These are phyloP conservation scores for Druceiella hillmani DNA, from an alignment of 2,888 invertebrate species.

Conservation along the genomic window DNA sequence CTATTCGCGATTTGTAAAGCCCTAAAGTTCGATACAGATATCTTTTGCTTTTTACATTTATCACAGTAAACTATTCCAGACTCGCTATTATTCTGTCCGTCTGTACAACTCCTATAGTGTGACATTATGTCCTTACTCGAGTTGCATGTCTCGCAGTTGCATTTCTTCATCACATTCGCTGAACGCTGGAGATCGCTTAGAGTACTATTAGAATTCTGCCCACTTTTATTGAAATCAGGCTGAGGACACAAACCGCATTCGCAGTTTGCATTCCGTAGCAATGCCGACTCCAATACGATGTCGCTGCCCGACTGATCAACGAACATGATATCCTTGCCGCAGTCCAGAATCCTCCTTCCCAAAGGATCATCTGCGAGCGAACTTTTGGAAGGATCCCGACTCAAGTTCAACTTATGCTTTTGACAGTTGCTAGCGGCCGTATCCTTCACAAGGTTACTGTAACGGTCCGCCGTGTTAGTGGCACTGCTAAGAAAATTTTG, in stretches of 20 bases:
- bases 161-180: conserved; percentile 10
- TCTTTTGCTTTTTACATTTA: conserved; percentile 46
- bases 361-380: conserved; percentile 40
- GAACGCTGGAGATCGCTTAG: conserved; percentile 45
- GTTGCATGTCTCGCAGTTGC: conserved; percentile 40
- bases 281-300: conserved; percentile 31
- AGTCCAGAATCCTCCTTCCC: conserved; percentile 37
- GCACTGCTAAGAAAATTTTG: conserved; percentile 47
- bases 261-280: conserved; percentile 37
- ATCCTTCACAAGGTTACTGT: conserved; percentile 33
- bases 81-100: conserved; percentile 32
- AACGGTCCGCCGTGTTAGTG: conserved; percentile 34
- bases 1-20: conserved; percentile 46
- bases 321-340: conserved; percentile 40
- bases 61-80: conserved; percentile 47
- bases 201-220: too few relatives aligned
- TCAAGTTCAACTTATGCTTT: conserved; percentile 26
- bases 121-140: conserved; percentile 43
- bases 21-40: conserved; percentile 45
- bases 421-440: conserved; percentile 35
- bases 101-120: conserved; percentile 42
- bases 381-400: conserved; percentile 34
- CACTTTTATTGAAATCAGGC: conserved; percentile 40
- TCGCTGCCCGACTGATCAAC: conserved; percentile 43
- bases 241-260: conserved; percentile 47